Evolutionary conservation across 2,888 invertebrate genomes (phyloP).

Genomic region (Seira ritae): DNA sequence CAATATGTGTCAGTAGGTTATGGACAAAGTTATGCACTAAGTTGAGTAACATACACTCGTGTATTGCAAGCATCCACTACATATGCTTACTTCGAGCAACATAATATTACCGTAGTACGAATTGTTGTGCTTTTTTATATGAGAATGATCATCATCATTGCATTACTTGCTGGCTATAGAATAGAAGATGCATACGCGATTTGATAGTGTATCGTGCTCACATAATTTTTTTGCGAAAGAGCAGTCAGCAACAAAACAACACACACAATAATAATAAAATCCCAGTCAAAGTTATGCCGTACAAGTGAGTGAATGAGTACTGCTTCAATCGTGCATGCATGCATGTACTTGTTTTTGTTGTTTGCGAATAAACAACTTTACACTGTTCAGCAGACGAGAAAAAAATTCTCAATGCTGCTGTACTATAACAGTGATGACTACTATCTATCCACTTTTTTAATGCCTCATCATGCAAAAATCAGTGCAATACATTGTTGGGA

Average conservation of each 20-base stretch:
- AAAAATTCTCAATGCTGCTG: background rate
- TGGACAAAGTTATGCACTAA: constrained; percentile 69
- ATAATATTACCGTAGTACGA: constrained; percentile 6
- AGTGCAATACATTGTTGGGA: background rate
- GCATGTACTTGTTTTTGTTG: background rate
- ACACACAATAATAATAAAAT: constrained; percentile 5
- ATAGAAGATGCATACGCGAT: background rate
- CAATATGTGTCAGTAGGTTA: constrained; percentile 73
- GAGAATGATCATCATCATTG: background rate
- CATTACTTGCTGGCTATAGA: constrained; percentile 5
- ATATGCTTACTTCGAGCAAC: constrained; percentile 4
- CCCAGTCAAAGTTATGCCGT: background rate
- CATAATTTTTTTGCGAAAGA: constrained; percentile 45
- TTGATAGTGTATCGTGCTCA: constrained; percentile 33
- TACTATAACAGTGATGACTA: background rate
- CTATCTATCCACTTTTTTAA: background rate
- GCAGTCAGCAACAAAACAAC: constrained; percentile 10
- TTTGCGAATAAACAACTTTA: constrained; percentile 1
- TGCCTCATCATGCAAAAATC: background rate
- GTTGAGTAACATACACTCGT: constrained; percentile 50
- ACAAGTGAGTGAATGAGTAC: background rate
- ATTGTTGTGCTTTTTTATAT: constrained; percentile 13
- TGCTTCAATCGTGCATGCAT: background rate
- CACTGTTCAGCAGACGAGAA: background rate
- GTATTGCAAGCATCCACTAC: constrained; percentile 20